phyloP scores from a whole-genome alignment of 2,113 vertebrate species.

The Ptilorrhoa leucosticta region DNA sequence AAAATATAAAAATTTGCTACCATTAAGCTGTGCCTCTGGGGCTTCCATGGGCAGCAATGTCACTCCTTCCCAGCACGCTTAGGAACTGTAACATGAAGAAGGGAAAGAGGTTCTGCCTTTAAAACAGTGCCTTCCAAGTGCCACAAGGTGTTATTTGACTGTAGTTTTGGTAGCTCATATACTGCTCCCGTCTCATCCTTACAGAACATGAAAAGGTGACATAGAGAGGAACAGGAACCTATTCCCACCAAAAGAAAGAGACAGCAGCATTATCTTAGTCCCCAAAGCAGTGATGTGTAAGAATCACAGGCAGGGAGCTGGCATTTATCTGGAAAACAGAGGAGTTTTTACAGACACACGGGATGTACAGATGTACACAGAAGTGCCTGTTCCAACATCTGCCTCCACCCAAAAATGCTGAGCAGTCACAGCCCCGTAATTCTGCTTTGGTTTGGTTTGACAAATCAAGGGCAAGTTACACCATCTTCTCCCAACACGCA shows the following conservation, averaged over 20 bases:
- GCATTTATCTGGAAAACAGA: background rate
- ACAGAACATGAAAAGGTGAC: background rate
- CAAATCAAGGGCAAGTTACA: background rate
- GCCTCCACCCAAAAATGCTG: background rate
- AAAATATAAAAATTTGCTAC: background rate
- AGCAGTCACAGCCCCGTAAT: background rate
- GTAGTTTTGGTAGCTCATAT: background rate
- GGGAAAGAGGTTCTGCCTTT: background rate
- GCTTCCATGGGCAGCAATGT: background rate
- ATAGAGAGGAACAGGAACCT: background rate
- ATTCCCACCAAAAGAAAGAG: background rate
- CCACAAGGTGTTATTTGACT: background rate
- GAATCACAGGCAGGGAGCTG: background rate
- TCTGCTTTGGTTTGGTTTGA: background rate
- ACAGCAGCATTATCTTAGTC: background rate
- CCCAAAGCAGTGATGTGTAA: background rate
- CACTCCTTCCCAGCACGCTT: background rate
- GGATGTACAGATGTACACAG: background rate
- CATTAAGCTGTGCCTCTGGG: background rate
- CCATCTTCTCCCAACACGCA: accelerated
- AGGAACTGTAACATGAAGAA: background rate
- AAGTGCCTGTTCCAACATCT: background rate
- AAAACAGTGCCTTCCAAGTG: background rate
- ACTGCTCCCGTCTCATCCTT: background rate
- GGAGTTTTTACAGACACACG: background rate